Evolutionary conservation across 2,888 invertebrate species (phyloP).

Genomic region (Dasysyrphus tricinctus): DNA sequence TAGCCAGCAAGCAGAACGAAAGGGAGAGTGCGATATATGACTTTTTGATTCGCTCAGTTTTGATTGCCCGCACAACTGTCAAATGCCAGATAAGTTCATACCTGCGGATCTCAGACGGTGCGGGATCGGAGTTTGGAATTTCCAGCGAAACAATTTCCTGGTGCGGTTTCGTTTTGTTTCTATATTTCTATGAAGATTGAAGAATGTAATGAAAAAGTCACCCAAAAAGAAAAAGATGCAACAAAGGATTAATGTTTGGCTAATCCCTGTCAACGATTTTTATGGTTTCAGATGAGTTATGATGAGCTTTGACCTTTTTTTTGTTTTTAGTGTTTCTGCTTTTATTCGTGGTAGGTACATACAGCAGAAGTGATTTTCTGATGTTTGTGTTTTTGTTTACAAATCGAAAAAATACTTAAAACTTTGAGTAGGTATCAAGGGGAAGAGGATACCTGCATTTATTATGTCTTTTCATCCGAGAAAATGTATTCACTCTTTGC

Average conservation of each 20-base stretch:
- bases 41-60: conserved; percentile 77
- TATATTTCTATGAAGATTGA: neutral
- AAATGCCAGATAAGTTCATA: conserved; percentile 63
- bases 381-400: conserved; percentile 27
- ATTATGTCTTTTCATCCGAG: conserved; percentile 2
- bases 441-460: conserved; percentile 20
- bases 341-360: neutral
- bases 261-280: conserved; percentile 55
- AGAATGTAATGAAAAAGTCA: neutral
- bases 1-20: conserved; percentile 74
- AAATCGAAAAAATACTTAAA: conserved; percentile 26
- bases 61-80: conserved; percentile 73
- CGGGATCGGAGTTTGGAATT: conserved; percentile 29
- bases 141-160: conserved; percentile 54
- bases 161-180: conserved; percentile 52
- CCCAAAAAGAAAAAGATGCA: conserved; percentile 17
- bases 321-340: neutral
- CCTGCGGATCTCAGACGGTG: conserved; percentile 59
- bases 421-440: conserved; percentile 9
- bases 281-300: conserved; percentile 53
- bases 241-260: conserved; percentile 45
- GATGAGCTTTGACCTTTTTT: conserved; percentile 37
- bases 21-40: conserved; percentile 78
- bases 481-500: conserved; percentile 6
- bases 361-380: conserved; percentile 3